Base-by-base conservation (phyloP, 2,113 vertebrate species). In the Ia io region DNA sequence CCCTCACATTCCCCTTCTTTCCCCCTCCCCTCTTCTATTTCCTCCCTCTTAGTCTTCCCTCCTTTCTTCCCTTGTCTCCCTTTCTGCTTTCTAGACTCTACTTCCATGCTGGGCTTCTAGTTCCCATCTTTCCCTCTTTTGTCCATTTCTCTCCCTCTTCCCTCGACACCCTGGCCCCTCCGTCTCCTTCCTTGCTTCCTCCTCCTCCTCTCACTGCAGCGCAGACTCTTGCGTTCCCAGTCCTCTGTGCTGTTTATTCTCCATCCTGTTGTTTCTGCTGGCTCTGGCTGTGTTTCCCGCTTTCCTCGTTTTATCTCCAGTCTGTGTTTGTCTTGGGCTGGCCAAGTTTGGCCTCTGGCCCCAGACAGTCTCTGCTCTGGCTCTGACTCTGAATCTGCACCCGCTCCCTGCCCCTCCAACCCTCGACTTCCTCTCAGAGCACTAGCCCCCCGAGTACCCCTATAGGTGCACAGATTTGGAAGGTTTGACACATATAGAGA, bases 261-360 rank as follows among this genome's bases (percentile, higher is more conserved):
- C 88, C 49, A 44, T 90, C 13, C 63, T 63, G 37, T 51, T 71
- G 73, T 69, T 63, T 84, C 67, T 92, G 93, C 56, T 3, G 4
- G 86, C 91, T 90, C 78, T 71, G 90, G 59, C 79, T 80, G 13
- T 37, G 90, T 47, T 85, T 95, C 85, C 56, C 53, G 2, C 59
- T 67, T 53, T 61, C 87, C 65, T 76, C 84, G 56, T 91, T 90
- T 89, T 93, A 87, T 97, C 94, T 93, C 22, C 28, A 87, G 93
- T 49, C 80, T 83, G 67, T 95, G 86, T 96, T 93, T 96, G 92
- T 94, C 88, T 95, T 90, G 71, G 87, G 90, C 90, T 84, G 71
- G 84, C 79, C 83, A 91, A 76, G 87, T 89, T 79, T 96, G 95
- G 84, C 93, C 92, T 95, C 93, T 95, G 96, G 95, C 87, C 84